Evolutionary conservation across 2,888 invertebrate species (phyloP).

Genomic region (Eustalomyia histrio): DNA sequence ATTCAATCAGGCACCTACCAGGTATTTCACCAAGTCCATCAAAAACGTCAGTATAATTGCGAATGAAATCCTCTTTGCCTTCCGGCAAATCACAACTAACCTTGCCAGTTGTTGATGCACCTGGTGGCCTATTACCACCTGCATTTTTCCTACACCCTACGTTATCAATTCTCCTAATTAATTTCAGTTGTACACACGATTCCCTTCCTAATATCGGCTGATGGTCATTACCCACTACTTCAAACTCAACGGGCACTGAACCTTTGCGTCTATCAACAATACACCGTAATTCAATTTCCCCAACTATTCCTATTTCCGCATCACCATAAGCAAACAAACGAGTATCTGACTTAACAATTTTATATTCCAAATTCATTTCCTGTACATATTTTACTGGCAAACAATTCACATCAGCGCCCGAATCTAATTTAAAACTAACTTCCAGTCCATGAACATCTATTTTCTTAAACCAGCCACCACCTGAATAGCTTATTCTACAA

Average conservation of each 20-base stretch:
- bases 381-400: neutral
- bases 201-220: conserved; percentile 23
- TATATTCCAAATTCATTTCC: conserved; percentile 1
- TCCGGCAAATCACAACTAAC: neutral
- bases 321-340: conserved; percentile 10
- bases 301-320: neutral
- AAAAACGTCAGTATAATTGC: neutral
- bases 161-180: conserved; percentile 7
- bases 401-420: conserved; percentile 24
- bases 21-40: neutral
- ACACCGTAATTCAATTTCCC: conserved; percentile 2
- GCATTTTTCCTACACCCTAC: neutral
- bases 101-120: too few relatives aligned
- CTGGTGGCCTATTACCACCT: too few relatives aligned
- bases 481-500: conserved; percentile 19
- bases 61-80: neutral
- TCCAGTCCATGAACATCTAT: neutral
- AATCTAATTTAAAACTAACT: conserved; percentile 9
- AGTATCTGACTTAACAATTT: neutral
- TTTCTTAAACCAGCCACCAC: conserved; percentile 16
- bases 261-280: neutral
- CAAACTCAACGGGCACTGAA: conserved; percentile 1
- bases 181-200: neutral
- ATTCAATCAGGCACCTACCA: too few relatives aligned
- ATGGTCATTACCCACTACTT: conserved; percentile 1